Base-by-base conservation (phyloP, 2,888 invertebrate species). In the Synanthedon andrenaeformis region DNA sequence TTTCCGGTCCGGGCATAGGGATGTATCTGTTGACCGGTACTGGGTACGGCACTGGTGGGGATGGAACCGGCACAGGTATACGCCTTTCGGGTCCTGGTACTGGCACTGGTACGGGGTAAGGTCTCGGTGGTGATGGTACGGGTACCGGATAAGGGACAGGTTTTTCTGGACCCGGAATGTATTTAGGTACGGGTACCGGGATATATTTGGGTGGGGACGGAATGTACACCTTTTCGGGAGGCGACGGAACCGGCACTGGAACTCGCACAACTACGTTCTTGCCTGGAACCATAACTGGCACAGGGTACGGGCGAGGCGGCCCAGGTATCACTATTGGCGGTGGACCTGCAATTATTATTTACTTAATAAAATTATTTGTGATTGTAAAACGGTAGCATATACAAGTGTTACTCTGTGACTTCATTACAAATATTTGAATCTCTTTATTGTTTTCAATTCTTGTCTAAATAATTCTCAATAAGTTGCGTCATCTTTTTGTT, bases 251-350 rank as follows among this genome's bases (percentile, higher is more conserved):
- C 58, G 72, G 79, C 2, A 78, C 75, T 0, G 82, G 81, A 0
- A 83, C 71, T 0, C 76, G 72, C 17, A 77, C 63, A 0, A 72
- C 54, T 12, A 79, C 62, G 11, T 61, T 70, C 59, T 72, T 75
- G 12, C 77, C 73, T 2, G 70, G 70, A 10, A 70, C 63, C 1
- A 67, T 69, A 0, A 69, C 64, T 2, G 69, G 83, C 10, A 82
- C 79, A 3, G 82, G 83, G 61, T 74, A 78, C 1, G 82, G 82
- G 53, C 80, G 78, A 3, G 74, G 70, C 3, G 80, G 82, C 49
- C 84, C 83, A 2, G 82, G 83, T 48, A 83, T 70, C 2, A 75
- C 54, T 35, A 72, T 61, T 8, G 80, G 79, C 35, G 77, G 78
- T 41, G 79, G 79, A 63, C 82, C 83, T 82, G 65, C 14, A 55